phyloP scores from a whole-genome alignment of 2,888 invertebrate species.

The Eumerus sabulonum region DNA sequence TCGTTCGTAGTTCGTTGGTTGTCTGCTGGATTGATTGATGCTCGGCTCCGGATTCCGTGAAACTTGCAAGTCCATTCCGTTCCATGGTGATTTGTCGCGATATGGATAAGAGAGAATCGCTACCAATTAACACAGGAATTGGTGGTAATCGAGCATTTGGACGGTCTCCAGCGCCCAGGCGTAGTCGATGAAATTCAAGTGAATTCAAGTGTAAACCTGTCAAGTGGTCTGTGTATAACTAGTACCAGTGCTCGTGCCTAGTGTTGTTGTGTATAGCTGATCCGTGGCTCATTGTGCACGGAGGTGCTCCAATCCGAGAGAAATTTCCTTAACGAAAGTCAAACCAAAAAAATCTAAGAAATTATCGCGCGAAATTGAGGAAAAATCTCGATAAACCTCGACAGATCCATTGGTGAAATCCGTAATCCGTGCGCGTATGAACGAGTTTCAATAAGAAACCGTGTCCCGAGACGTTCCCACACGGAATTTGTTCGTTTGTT shows the following conservation, averaged over 20 bases:
- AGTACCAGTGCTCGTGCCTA: too few species aligned
- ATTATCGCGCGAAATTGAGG: too few species aligned
- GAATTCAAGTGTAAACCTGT: slow-evolving; percentile 52
- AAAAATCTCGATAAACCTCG: too few species aligned
- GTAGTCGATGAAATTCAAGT: slow-evolving; percentile 44
- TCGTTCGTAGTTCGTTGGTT: slow-evolving; percentile 46
- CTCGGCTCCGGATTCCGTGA: slow-evolving; percentile 40
- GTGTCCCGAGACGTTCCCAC: slow-evolving; percentile 58
- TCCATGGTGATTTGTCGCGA: slow-evolving; percentile 45
- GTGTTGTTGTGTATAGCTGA: too few species aligned
- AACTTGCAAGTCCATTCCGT: slow-evolving; percentile 7
- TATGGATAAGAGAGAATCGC: slow-evolving; percentile 50
- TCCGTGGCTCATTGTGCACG: slow-evolving; percentile 17
- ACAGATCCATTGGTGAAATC: too few species aligned
- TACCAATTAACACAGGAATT: slow-evolving; percentile 23
- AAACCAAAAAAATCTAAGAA: background rate
- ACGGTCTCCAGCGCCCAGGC: slow-evolving; percentile 33
- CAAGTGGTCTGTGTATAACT: slow-evolving; percentile 4
- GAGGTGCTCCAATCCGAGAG: slow-evolving; percentile 45
- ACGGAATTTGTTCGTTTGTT: slow-evolving; percentile 39
- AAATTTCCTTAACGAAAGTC: slow-evolving; percentile 26
- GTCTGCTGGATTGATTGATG: slow-evolving; percentile 57
- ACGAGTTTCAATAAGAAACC: slow-evolving; percentile 5
- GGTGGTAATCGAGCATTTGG: slow-evolving; percentile 29
- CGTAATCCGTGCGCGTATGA: too few species aligned